Percentiles rank a stretch among this genome's conserved stretches.
Evolutionary conservation across 2,797 vertebrate genomes (phyloP).

Genomic region (Phylloscopus collybita): DNA sequence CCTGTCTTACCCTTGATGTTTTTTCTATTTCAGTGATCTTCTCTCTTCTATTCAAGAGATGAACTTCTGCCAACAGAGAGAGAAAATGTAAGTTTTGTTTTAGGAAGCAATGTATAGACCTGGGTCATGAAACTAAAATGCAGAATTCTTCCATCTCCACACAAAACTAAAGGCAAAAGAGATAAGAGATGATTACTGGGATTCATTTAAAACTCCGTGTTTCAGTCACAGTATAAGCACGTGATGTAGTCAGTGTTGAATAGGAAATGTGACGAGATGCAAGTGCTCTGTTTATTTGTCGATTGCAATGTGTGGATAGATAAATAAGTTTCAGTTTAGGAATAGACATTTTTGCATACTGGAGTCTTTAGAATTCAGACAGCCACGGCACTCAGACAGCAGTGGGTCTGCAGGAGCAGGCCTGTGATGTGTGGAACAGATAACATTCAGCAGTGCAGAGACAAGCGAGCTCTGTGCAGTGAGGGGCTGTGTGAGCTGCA

Average conservation of each 20-base stretch:
- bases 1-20: background rate
- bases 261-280: background rate
- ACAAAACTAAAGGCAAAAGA: background rate
- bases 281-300: slow-evolving; percentile 15
- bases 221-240: background rate
- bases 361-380: slow-evolving; percentile 22
- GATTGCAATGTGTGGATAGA: background rate
- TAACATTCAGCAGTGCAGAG: background rate
- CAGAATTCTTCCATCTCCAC: background rate
- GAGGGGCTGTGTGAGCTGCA: background rate
- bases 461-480: background rate
- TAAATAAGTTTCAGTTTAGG: slow-evolving; percentile 6
- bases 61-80: background rate
- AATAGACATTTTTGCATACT: background rate
- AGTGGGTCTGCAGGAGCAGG: background rate
- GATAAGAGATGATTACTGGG: background rate
- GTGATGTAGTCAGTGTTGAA: background rate
- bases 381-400: background rate
- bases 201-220: background rate
- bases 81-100: background rate
- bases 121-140: background rate
- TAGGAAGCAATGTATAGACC: background rate
- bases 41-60: background rate
- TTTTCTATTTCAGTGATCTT: slow-evolving; percentile 4
- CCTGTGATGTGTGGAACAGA: background rate